phyloP scores from a whole-genome alignment of 2,888 invertebrate genomes.

The Amorpha juglandis region DNA sequence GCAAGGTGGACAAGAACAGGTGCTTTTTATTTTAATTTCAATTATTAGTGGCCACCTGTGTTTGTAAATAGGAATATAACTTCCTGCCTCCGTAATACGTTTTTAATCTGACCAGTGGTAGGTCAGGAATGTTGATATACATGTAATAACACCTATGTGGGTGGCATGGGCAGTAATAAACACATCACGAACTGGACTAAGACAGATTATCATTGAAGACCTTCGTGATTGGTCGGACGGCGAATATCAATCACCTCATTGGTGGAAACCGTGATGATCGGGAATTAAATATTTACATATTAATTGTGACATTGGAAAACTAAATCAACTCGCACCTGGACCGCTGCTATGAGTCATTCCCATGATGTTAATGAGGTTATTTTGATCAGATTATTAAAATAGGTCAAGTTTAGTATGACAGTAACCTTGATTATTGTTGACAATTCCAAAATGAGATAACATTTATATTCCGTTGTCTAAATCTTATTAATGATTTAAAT shows the following conservation, averaged over 20 bases:
- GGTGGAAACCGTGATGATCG: too few relatives aligned
- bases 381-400: too few relatives aligned
- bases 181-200: neutral
- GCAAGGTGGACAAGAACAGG: too few relatives aligned
- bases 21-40: neutral
- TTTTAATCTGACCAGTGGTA: constrained; percentile 11
- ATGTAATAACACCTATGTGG: constrained; percentile 5
- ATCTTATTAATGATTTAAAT: neutral
- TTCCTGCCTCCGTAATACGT: constrained; percentile 11
- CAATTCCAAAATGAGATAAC: neutral
- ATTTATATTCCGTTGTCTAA: neutral
- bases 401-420: too few relatives aligned
- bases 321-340: too few relatives aligned
- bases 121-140: constrained; percentile 22
- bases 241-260: too few relatives aligned
- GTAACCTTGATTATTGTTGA: neutral
- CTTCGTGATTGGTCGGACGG: too few relatives aligned
- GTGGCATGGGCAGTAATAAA: neutral
- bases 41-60: constrained; percentile 6
- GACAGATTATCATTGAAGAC: too few relatives aligned
- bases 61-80: neutral
- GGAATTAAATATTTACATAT: neutral
- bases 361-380: too few relatives aligned
- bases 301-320: neutral
- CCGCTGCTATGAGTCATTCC: too few relatives aligned